These are phyloP conservation scores for Patella depressa DNA, from an alignment of 2,888 invertebrate genomes.

Conservation along the genomic window DNA sequence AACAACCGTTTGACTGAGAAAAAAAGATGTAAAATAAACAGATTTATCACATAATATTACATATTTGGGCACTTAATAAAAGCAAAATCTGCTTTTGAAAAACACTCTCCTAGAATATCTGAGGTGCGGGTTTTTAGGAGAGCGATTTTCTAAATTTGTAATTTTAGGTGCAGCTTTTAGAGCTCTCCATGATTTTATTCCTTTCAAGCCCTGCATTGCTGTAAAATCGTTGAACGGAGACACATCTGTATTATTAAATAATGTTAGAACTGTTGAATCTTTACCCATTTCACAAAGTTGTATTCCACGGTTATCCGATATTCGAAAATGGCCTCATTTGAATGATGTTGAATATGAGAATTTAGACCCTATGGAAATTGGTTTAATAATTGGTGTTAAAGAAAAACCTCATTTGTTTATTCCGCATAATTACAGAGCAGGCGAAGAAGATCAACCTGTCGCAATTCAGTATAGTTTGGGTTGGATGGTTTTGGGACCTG, in stretches of 20 bases:
- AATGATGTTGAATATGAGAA: background rate
- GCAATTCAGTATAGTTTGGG: background rate
- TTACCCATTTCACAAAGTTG: background rate
- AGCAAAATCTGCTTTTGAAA: too few relatives aligned
- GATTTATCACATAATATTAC: too few relatives aligned
- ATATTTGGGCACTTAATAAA: too few relatives aligned
- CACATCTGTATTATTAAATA: background rate
- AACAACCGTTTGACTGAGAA: too few relatives aligned
- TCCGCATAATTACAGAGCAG: background rate
- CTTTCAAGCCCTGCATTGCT: too few relatives aligned
- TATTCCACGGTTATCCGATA: background rate
- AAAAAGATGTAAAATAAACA: too few relatives aligned
- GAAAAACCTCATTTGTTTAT: background rate
- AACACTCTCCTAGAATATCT: too few relatives aligned
- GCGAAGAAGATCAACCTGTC: background rate
- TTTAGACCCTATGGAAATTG: background rate
- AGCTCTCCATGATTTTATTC: too few relatives aligned
- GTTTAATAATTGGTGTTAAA: background rate
- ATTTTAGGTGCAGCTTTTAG: too few relatives aligned
- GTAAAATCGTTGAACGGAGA: background rate
- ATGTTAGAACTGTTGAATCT: background rate
- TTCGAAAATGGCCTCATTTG: background rate
- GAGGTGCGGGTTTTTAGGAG: too few relatives aligned
- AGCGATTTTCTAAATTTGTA: too few relatives aligned
- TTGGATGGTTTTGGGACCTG: constrained; percentile 6